Conservation (phyloP, 2,113 vertebrate species). For the Sapayoa aenigma region DNA sequence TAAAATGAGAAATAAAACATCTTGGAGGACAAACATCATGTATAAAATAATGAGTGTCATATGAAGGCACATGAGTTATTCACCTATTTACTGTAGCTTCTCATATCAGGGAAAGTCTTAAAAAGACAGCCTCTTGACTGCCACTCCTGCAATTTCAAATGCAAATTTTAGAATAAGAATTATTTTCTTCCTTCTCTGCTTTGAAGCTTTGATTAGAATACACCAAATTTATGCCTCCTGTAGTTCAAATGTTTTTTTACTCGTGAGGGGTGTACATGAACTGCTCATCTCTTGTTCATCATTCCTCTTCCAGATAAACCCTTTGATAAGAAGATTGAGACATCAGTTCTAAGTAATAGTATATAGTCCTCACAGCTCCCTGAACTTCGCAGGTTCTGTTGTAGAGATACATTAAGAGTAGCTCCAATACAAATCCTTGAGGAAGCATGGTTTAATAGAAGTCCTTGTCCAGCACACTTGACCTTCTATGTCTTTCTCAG, state of each 20-base stretch:
- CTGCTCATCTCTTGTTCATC: not conserved
- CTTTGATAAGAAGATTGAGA: not conserved
- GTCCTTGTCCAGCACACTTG: not conserved
- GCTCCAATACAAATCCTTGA: not conserved
- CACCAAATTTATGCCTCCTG: not conserved
- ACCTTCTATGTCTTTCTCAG: not conserved
- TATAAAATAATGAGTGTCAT: conserved; percentile 38
- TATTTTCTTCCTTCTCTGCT: not conserved
- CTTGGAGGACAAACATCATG: conserved; percentile 57
- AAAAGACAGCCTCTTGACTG: not conserved
- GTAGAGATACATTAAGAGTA: not conserved
- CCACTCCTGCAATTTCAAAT: conserved; percentile 7
- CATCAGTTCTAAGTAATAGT: not conserved
- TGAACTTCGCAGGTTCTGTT: not conserved
- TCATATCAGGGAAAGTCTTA: not conserved
- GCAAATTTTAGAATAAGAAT: conserved; percentile 10
- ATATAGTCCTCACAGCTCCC: not conserved
- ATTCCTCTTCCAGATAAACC: not conserved
- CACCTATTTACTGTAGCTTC: not conserved
- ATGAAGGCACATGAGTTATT: conserved; percentile 7
- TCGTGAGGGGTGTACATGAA: not conserved
- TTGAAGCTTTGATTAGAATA: not conserved
- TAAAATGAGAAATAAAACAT: conserved; percentile 56
- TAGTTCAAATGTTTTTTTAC: not conserved
- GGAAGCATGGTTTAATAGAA: not conserved